Evolutionary conservation across 2,113 vertebrate species (phyloP).

Genomic region (Stegostoma tigrinum): DNA sequence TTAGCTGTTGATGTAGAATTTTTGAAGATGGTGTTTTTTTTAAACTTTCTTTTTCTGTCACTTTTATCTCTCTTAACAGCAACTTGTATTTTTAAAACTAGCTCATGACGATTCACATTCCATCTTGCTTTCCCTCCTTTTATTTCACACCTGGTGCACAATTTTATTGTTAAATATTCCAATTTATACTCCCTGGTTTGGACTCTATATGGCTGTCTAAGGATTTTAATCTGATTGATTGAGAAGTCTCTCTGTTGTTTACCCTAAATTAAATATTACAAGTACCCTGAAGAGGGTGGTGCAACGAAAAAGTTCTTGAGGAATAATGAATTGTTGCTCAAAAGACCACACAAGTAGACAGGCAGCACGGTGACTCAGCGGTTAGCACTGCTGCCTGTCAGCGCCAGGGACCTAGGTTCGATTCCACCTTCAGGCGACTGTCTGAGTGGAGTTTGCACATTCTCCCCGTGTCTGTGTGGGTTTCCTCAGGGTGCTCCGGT

Average conservation of each 20-base stretch:
- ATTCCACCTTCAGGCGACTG: no score
- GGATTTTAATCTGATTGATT: background rate
- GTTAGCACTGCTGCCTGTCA: no score
- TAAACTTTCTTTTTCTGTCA: background rate
- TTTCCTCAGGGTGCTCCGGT: no score
- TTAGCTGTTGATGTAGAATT: background rate
- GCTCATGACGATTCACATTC: background rate
- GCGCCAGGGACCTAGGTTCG: no score
- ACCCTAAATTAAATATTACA: background rate
- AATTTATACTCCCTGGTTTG: background rate
- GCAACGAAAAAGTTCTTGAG: background rate
- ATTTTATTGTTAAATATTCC: background rate
- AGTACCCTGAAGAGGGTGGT: background rate
- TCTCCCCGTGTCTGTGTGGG: no score
- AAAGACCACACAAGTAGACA: no score
- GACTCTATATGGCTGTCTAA: background rate
- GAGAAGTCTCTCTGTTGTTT: background rate
- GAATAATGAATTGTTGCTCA: background rate
- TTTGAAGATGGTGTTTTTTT: background rate
- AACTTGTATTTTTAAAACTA: background rate
- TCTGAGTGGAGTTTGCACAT: no score
- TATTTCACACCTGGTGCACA: background rate
- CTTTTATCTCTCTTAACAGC: no score
- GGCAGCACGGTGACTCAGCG: no score
- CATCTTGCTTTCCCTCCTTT: background rate